Percentiles rank a stretch among this genome's conserved stretches.
phyloP scores from a whole-genome alignment of 1,140 invertebrate species.

The Drosophila pachea region DNA sequence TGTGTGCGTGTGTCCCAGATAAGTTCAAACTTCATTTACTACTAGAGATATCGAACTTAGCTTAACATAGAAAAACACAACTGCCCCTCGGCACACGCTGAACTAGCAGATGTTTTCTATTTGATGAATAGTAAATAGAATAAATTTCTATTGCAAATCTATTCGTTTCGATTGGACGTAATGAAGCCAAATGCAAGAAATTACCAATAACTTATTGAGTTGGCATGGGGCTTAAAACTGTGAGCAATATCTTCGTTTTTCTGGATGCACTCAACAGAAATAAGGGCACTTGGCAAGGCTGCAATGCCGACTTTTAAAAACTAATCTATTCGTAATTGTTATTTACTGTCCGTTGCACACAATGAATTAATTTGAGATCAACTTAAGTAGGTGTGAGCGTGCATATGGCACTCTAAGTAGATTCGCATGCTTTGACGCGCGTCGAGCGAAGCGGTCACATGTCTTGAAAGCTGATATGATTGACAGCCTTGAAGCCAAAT shows the following conservation, averaged over 20 bases:
- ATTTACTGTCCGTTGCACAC: neutral
- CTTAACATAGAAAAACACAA: neutral
- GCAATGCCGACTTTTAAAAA: too few species aligned
- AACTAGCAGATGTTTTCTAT: constrained; percentile 13
- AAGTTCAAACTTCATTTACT: constrained; percentile 24
- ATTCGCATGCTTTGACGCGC: neutral
- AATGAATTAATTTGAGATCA: neutral
- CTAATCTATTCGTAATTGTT: too few species aligned
- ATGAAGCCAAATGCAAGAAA: neutral
- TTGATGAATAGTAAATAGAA: neutral
- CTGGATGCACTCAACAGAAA: too few species aligned
- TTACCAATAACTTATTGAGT: too few species aligned
- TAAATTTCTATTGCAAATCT: neutral
- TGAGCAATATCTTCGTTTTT: too few species aligned
- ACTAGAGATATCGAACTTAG: constrained; percentile 26
- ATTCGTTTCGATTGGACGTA: neutral
- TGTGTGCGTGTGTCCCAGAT: neutral
- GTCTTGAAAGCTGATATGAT: constrained; percentile 59
- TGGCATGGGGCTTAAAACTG: too few species aligned
- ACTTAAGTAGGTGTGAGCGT: neutral
- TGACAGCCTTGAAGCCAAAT: constrained; percentile 59
- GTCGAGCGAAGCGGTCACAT: constrained; percentile 6
- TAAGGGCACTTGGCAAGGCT: too few species aligned
- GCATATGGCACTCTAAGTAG: constrained; percentile 10
- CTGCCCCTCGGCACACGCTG: constrained; percentile 6